phyloP scores from a whole-genome alignment of 2,113 vertebrate genomes.

The Toxotes jaculatrix region DNA sequence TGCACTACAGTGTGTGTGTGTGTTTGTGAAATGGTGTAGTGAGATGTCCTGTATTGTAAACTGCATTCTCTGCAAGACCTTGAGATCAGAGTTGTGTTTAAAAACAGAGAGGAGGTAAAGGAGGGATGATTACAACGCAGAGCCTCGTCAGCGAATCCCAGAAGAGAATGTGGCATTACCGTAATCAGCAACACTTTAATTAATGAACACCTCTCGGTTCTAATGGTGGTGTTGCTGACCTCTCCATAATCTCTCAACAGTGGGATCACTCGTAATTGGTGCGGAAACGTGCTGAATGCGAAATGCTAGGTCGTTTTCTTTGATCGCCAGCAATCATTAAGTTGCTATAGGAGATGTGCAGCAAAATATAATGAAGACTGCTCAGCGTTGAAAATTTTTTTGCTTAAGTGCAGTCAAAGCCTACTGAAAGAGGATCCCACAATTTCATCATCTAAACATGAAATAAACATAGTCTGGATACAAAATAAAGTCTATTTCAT shows the following conservation, averaged over 20 bases:
- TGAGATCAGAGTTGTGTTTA: constrained; percentile 37
- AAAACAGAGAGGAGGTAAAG: constrained; percentile 34
- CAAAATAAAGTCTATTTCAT: not conserved
- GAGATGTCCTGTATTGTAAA: not conserved
- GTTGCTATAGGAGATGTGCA: not conserved
- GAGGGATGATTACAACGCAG: constrained; percentile 28
- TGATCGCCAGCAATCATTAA: not conserved
- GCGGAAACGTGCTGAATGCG: constrained; percentile 31
- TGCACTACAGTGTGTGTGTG: constrained; percentile 55
- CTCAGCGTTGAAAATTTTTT: not conserved
- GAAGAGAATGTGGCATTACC: constrained; percentile 19
- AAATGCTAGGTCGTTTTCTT: constrained; percentile 25
- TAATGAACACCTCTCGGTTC: constrained; percentile 57
- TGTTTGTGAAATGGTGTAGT: constrained; percentile 19
- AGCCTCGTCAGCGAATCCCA: constrained; percentile 33
- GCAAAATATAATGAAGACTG: constrained; percentile 10
- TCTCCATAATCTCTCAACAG: constrained; percentile 44
- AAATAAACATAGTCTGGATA: constrained; percentile 5
- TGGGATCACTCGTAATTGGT: constrained; percentile 39
- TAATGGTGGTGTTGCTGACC: constrained; percentile 60
- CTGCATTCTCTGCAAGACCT: constrained; percentile 15
- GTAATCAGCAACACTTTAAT: constrained; percentile 60
- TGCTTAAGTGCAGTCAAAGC: not conserved
- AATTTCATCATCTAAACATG: constrained; percentile 12
- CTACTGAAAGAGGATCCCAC: not conserved